These are phyloP conservation scores for Pagetopsis macropterus DNA, from an alignment of 2,797 vertebrate genomes.

Conservation along the genomic window DNA sequence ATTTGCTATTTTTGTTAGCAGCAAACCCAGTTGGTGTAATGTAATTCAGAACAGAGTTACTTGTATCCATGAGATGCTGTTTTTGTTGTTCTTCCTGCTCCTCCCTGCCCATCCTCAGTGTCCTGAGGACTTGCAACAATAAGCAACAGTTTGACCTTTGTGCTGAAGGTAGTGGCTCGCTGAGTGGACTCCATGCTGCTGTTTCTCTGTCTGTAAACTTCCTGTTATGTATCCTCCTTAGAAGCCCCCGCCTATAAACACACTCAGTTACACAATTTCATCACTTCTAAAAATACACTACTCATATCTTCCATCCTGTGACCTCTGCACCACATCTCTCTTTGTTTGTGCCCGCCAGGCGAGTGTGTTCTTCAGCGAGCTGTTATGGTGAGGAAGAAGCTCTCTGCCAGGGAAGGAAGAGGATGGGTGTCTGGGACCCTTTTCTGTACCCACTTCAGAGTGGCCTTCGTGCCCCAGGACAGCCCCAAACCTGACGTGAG, in stretches of 20 bases:
- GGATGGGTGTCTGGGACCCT: conserved; percentile 88
- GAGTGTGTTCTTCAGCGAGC: conserved; percentile 90
- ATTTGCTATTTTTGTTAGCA: too few species aligned
- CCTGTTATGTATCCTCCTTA: conserved; percentile 53
- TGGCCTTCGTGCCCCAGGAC: conserved; percentile 89
- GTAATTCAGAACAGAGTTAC: background rate
- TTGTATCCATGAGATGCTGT: background rate
- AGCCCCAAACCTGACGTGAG: conserved; percentile 81
- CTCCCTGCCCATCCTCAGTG: background rate
- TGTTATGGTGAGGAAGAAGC: conserved; percentile 86
- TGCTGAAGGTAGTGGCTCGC: conserved; percentile 22
- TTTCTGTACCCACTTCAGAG: conserved; percentile 91
- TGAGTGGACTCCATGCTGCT: conserved; percentile 25
- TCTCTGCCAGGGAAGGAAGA: conserved; percentile 81
- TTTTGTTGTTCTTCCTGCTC: conserved; percentile 25
- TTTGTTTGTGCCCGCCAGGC: conserved; percentile 71
- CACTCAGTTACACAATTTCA: background rate
- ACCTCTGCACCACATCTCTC: background rate
- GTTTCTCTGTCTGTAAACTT: conserved; percentile 43
- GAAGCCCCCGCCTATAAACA: background rate
- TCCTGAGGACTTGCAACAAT: conserved; percentile 24
- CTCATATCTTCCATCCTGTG: background rate
- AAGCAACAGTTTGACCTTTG: conserved; percentile 8
- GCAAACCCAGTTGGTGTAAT: too few species aligned
- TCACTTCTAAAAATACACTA: fast-evolving